Evolutionary conservation across 2,113 vertebrate species (phyloP).

Genomic region (Tylochromis polylepis): DNA sequence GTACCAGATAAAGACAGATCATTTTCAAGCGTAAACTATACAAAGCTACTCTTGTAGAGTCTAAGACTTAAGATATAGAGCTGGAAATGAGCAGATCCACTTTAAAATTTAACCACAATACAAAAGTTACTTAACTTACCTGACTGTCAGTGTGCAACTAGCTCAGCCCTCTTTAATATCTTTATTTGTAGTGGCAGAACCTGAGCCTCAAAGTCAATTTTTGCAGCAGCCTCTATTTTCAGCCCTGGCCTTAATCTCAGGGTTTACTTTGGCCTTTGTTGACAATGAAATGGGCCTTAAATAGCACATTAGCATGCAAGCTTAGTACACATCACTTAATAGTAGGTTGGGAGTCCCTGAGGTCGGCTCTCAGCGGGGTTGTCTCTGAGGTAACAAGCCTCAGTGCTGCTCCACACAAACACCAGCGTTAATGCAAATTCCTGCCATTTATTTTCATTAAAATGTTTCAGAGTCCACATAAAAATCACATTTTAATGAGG

Average conservation of each 20-base stretch:
- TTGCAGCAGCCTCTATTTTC: constrained; percentile 8
- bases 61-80: neutral
- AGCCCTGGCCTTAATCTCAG: constrained; percentile 32
- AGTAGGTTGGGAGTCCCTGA: neutral
- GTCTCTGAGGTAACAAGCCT: neutral
- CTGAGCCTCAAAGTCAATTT: neutral
- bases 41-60: rapidly evolving
- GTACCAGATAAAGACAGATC: neutral
- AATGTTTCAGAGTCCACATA: neutral
- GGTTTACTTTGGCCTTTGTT: neutral
- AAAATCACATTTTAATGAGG: constrained; percentile 6
- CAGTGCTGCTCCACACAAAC: neutral
- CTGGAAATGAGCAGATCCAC: neutral
- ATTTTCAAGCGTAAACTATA: neutral
- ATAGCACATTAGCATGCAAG: constrained; percentile 19
- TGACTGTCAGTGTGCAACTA: neutral
- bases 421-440: neutral
- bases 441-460: constrained; percentile 11
- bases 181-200: neutral
- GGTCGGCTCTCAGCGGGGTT: neutral
- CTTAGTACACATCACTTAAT: neutral
- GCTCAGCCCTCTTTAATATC: neutral
- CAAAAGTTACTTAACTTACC: neutral
- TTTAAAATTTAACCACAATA: too few species aligned
- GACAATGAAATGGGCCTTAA: constrained; percentile 4